A percentile compares a stretch with the other conserved stretches of the same genome.
These are phyloP conservation scores for Drosophila anceps DNA, from an alignment of 2,888 invertebrate species.

Conservation along the genomic window DNA sequence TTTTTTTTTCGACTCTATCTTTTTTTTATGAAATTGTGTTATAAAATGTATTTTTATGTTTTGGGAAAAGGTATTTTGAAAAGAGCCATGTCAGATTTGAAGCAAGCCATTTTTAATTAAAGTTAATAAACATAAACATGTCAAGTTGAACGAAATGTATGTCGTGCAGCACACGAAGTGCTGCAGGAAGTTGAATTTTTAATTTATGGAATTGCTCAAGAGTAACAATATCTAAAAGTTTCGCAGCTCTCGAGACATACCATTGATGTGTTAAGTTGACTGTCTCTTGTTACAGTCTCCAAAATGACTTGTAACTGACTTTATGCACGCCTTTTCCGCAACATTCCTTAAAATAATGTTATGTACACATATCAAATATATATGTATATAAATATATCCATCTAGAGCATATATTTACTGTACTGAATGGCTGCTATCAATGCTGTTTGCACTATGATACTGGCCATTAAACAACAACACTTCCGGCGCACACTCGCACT, in stretches of 20 bases:
- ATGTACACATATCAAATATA: conserved; percentile 7
- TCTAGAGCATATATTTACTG: conserved; percentile 15
- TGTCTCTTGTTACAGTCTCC: neutral
- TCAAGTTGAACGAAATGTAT: neutral
- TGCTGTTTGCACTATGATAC: conserved; percentile 53
- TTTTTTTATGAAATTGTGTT: conserved; percentile 37
- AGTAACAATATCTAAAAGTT: too few relatives aligned
- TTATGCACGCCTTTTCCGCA: conserved; percentile 17
- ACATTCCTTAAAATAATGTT: conserved; percentile 15
- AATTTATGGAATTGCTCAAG: conserved; percentile 3
- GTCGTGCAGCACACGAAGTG: neutral
- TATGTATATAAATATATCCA: conserved; percentile 2
- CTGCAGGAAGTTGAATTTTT: neutral
- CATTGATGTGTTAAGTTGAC: conserved; percentile 7
- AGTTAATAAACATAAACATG: neutral
- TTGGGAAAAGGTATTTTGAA: neutral
- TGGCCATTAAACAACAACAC: conserved; percentile 44
- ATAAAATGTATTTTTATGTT: conserved; percentile 25
- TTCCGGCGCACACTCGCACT: conserved; percentile 25
- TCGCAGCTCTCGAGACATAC: neutral
- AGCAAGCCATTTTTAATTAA: conserved; percentile 6
- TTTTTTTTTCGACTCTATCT: conserved; percentile 20
- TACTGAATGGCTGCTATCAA: conserved; percentile 40
- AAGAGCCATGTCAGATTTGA: neutral
- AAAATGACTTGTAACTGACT: neutral